Conservation (phyloP, 2,888 invertebrate genomes). For the Patella caerulea region DNA sequence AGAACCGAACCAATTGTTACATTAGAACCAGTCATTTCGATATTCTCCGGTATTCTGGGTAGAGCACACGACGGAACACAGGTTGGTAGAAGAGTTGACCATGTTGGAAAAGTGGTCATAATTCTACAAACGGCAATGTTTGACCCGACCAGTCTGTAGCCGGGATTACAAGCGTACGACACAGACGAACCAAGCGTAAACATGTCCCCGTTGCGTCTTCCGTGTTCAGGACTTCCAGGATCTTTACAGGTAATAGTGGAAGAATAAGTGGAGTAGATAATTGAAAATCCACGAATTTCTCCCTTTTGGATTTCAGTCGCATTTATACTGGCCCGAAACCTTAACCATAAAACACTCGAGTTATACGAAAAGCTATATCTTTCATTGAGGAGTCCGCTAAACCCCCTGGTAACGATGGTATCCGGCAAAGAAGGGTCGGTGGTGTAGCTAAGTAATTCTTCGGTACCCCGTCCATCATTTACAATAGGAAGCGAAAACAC, state of each 20-base stretch:
- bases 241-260: neutral
- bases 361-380: neutral
- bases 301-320: neutral
- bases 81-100: neutral
- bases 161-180: slow-evolving; percentile 7
- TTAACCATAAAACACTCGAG: slow-evolving; percentile 9
- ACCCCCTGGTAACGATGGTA: neutral
- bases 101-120: neutral
- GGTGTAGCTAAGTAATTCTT: neutral
- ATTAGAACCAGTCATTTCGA: neutral
- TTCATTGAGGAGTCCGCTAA: neutral
- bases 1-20: slow-evolving; percentile 6
- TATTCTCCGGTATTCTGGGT: neutral
- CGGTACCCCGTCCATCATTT: neutral
- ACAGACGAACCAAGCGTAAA: neutral
- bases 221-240: neutral
- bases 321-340: neutral
- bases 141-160: slow-evolving; percentile 9
- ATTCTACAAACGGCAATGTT: neutral
- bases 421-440: neutral
- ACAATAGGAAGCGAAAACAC: neutral
- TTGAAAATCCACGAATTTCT: slow-evolving; percentile 13
- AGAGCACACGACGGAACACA: neutral
- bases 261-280: neutral
- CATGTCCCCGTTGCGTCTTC: neutral